Base-by-base conservation (phyloP, 2,797 vertebrate genomes). In the Platyrinchus mystaceus region DNA sequence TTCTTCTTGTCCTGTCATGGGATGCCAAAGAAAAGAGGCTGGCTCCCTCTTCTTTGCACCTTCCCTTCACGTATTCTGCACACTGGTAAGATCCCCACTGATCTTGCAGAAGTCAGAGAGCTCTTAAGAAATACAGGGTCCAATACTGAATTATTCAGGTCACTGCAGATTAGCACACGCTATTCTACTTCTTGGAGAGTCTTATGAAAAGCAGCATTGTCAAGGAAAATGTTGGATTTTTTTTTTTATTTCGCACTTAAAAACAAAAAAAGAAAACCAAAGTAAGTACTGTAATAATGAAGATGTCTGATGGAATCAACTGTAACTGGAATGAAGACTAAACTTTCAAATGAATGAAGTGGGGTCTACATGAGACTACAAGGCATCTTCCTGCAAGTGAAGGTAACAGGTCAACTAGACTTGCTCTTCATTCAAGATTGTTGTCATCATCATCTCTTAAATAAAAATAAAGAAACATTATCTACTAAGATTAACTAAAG, bases 311-410 rank as follows among this genome's bases (percentile, higher is more conserved):
- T 62, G 14, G 41, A 55, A 89, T 79, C 9, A 62, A 17, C 30
- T 41, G 7, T 5, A 64, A 53, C n/a, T 63, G 21, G 28, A 94
- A 85, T 30, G 22, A 94, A 92, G n/a, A 85, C 32, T 87, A 47
- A 76, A 69, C 21, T 66, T 89, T 8, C 32, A 36, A 80, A 66
- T 21, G 10, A 66, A 79, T 11, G 12, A 84, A 78, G 5, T 8
- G 4, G 12, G 5, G 18, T 71, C n/a, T 27, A 1, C 0, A 3
- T 50, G 37, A 63, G 12, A 69, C 20, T 73, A 58, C 20, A 66
- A 43, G 34, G 15, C 19, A 81, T 39, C 18, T 46, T 55, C 44
- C 36, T 36, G 10, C 37, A 86, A 60, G 23, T 37, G 19, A 73
- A 66, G 39, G 41, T 36, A 73, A 41, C 28, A 66, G 30, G 20